phyloP scores from a whole-genome alignment of 2,113 vertebrate species.

The Erinaceus europaeus region DNA sequence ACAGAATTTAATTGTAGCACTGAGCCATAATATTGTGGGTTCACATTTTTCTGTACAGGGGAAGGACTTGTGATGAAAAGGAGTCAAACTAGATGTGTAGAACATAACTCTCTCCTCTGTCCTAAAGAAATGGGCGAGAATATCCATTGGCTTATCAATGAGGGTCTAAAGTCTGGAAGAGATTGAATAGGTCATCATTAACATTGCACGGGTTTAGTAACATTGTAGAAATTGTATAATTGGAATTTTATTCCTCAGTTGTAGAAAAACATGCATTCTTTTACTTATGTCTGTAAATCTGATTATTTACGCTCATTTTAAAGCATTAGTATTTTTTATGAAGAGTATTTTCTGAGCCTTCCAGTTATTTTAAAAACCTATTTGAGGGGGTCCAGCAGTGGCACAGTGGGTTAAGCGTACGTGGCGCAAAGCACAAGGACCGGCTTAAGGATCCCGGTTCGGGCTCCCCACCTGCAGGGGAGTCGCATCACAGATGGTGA shows the following conservation, averaged over 20 bases:
- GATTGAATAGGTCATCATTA: neutral
- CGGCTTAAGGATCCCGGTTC: too few species aligned
- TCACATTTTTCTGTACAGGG: constrained; percentile 17
- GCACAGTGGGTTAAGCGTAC: too few species aligned
- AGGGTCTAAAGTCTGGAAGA: neutral
- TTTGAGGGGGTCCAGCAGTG: too few species aligned
- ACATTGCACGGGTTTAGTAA: neutral
- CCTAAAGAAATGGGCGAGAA: too few species aligned
- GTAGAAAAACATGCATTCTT: neutral
- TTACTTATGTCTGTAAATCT: neutral
- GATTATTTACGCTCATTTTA: neutral
- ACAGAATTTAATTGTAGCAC: neutral
- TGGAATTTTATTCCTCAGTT: neutral
- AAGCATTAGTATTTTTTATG: neutral
- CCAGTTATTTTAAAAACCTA: neutral
- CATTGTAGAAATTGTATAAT: too few species aligned
- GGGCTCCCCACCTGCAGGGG: too few species aligned
- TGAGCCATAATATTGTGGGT: neutral
- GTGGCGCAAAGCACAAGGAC: too few species aligned
- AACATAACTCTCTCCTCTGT: neutral
- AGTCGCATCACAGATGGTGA: too few species aligned
- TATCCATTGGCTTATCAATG: too few species aligned
- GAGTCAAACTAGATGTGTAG: constrained; percentile 8
- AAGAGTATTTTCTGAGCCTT: neutral
- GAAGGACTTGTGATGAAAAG: constrained; percentile 24